Conservation (phyloP, 2,888 invertebrate species). For the Epirrhoe tristata region DNA sequence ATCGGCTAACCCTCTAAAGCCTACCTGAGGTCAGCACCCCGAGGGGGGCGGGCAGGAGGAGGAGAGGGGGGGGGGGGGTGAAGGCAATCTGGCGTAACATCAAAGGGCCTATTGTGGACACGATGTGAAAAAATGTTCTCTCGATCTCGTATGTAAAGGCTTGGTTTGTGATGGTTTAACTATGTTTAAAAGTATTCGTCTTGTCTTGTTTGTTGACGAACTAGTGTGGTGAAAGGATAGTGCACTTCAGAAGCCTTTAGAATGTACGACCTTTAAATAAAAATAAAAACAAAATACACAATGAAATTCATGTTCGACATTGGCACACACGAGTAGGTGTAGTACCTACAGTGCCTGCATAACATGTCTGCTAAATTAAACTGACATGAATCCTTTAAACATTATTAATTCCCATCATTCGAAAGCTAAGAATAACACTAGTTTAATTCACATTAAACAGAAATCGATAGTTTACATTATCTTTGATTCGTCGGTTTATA, state of each 20-base stretch:
- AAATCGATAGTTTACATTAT: slow-evolving; percentile 7
- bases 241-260: too few relatives aligned
- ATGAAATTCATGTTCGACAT: too few relatives aligned
- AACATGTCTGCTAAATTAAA: slow-evolving; percentile 1
- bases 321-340: too few relatives aligned
- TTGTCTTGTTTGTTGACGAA: too few relatives aligned
- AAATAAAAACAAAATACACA: too few relatives aligned
- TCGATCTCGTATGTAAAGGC: slow-evolving; percentile 17
- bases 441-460: slow-evolving; percentile 15
- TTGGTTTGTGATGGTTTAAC: background rate
- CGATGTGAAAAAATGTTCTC: slow-evolving; percentile 23
- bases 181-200: background rate
- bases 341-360: too few relatives aligned
- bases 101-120: slow-evolving; percentile 37
- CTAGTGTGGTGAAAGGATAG: too few relatives aligned
- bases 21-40: slow-evolving; percentile 35
- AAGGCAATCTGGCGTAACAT: slow-evolving; percentile 38
- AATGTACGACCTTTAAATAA: too few relatives aligned
- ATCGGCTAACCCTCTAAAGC: slow-evolving; percentile 10
- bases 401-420: background rate
- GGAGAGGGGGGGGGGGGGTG: slow-evolving; percentile 1
- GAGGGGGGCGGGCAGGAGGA: background rate
- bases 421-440: slow-evolving; percentile 7
- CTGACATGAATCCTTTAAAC: slow-evolving; percentile 1
- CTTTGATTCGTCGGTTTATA: slow-evolving; percentile 8